Percentiles rank a stretch among this genome's conserved stretches.
Conservation (phyloP, 2,797 vertebrate species). For the Girardinus metallicus region DNA sequence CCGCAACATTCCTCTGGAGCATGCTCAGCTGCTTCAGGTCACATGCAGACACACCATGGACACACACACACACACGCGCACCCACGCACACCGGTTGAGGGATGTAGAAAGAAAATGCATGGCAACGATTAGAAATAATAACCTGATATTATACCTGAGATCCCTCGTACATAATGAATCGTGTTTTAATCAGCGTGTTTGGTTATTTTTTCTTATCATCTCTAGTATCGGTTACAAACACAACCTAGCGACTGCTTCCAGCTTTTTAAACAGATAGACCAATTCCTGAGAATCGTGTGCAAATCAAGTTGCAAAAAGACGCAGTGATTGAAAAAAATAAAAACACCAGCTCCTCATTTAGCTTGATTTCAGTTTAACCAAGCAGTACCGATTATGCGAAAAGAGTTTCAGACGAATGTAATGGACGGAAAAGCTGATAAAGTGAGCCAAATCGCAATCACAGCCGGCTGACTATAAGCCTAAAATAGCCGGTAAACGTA, state of each 20-base stretch:
- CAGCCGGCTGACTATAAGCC: conserved; percentile 18
- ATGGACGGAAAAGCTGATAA: conserved; percentile 19
- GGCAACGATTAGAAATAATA: conserved; percentile 72
- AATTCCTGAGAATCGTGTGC: conserved; percentile 27
- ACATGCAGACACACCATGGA: neutral
- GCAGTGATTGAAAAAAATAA: neutral
- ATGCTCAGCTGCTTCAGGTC: conserved; percentile 58
- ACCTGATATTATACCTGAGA: conserved; percentile 65
- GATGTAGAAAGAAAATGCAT: conserved; percentile 36
- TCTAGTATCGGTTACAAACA: conserved; percentile 43
- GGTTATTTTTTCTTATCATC: conserved; percentile 55
- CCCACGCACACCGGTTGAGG: neutral
- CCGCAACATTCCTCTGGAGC: conserved; percentile 57
- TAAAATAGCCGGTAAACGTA: conserved; percentile 7
- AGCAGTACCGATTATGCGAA: conserved; percentile 22
- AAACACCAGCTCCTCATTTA: neutral
- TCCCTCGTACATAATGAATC: conserved; percentile 54
- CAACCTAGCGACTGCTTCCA: conserved; percentile 17
- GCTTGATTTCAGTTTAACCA: conserved; percentile 23
- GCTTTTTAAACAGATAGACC: conserved; percentile 39
- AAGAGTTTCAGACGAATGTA: conserved; percentile 30
- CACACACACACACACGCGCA: conserved; percentile 18
- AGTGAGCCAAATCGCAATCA: conserved; percentile 10
- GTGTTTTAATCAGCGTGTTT: conserved; percentile 53
- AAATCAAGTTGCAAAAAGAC: conserved; percentile 19